phyloP scores from a whole-genome alignment of 2,888 invertebrate genomes.

The Pachymerium ferrugineum region DNA sequence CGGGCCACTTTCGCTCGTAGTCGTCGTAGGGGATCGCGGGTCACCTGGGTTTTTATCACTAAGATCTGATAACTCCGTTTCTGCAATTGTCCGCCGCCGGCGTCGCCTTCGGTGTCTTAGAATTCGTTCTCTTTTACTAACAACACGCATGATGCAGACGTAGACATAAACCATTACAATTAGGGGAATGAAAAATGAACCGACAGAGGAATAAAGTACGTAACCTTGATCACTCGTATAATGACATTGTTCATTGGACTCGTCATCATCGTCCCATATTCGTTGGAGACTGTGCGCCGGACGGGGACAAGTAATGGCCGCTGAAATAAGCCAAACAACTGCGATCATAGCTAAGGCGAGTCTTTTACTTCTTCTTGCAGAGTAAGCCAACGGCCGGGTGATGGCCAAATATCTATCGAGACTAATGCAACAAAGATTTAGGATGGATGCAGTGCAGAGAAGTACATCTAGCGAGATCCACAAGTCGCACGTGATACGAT shows the following conservation, averaged over 20 bases:
- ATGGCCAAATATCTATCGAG: slow-evolving; percentile 46
- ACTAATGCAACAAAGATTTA: slow-evolving; percentile 45
- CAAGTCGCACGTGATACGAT: slow-evolving; percentile 38
- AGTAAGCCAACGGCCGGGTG: slow-evolving; percentile 43
- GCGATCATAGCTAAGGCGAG: slow-evolving; percentile 43
- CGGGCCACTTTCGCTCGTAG: neutral
- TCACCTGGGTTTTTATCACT: neutral
- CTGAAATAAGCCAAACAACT: slow-evolving; percentile 43
- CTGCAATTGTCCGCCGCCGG: slow-evolving; percentile 36
- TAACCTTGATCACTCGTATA: slow-evolving; percentile 42
- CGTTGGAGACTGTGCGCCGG: slow-evolving; percentile 40
- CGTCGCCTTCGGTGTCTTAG: slow-evolving; percentile 33
- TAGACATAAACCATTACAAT: slow-evolving; percentile 45
- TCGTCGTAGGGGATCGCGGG: neutral
- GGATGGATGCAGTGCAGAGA: slow-evolving; percentile 45
- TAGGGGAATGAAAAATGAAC: slow-evolving; percentile 45
- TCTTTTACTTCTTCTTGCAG: slow-evolving; percentile 41
- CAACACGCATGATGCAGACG: slow-evolving; percentile 43
- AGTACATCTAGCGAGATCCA: slow-evolving; percentile 43
- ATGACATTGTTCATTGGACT: slow-evolving; percentile 37
- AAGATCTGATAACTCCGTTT: slow-evolving; percentile 25
- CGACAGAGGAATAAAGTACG: slow-evolving; percentile 43
- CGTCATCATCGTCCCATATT: neutral
- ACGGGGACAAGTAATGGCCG: slow-evolving; percentile 43
- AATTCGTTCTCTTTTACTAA: slow-evolving; percentile 29